Evolutionary conservation across 2,113 vertebrate species (phyloP).

Genomic region (Hippoglossus stenolepis): DNA sequence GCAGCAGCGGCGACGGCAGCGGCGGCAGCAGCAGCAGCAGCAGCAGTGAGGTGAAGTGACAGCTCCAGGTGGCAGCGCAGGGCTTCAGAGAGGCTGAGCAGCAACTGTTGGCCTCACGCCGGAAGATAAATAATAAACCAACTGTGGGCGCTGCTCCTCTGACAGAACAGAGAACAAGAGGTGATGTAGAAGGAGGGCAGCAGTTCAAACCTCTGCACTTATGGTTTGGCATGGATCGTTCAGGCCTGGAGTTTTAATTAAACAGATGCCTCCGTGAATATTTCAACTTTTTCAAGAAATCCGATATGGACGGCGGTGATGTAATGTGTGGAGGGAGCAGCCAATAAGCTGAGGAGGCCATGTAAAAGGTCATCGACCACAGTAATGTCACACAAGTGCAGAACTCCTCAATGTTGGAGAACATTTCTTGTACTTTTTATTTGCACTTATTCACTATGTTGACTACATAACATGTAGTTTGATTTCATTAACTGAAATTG

Average conservation of each 20-base stretch:
- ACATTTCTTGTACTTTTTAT: background rate
- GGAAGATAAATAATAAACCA: slow-evolving; percentile 80
- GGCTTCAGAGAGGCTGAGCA: slow-evolving; percentile 50
- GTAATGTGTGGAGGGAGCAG: slow-evolving; percentile 62
- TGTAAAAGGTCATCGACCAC: slow-evolving; percentile 37
- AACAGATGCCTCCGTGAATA: slow-evolving; percentile 76
- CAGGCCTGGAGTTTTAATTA: slow-evolving; percentile 68
- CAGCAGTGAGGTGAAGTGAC: slow-evolving; percentile 69
- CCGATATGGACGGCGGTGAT: slow-evolving; percentile 60
- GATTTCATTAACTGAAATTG: too few species aligned
- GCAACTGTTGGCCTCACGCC: slow-evolving; percentile 83
- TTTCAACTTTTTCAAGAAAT: slow-evolving; percentile 67
- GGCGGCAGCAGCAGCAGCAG: slow-evolving; percentile 5
- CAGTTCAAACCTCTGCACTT: slow-evolving; percentile 58
- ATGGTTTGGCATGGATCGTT: slow-evolving; percentile 61
- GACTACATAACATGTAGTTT: too few species aligned
- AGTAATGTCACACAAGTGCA: background rate
- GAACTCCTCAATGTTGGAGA: background rate
- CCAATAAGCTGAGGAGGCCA: slow-evolving; percentile 12
- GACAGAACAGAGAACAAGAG: slow-evolving; percentile 52
- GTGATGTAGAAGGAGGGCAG: background rate
- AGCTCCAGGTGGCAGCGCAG: slow-evolving; percentile 78
- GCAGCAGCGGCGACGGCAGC: background rate
- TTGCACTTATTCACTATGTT: too few species aligned
- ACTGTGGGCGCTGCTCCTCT: slow-evolving; percentile 66